Evolutionary conservation across 2,888 invertebrate genomes (phyloP).

Genomic region (Sphinx pinastri): DNA sequence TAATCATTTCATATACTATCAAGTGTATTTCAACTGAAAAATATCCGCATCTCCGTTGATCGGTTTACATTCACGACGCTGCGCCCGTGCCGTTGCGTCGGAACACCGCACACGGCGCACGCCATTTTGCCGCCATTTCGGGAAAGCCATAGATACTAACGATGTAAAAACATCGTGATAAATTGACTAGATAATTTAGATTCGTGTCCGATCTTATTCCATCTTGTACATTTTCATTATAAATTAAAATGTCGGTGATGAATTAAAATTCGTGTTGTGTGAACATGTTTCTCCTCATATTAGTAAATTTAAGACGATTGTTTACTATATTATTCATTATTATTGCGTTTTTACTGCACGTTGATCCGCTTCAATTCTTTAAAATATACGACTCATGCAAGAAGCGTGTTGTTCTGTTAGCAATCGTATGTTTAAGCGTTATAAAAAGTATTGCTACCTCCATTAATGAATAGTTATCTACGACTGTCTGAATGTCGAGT

Average conservation of each 20-base stretch:
- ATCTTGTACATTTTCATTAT: slow-evolving; percentile 12
- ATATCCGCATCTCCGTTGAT: not conserved
- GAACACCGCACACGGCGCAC: not conserved
- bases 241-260: slow-evolving; percentile 8
- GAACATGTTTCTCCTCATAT: not conserved
- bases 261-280: slow-evolving; percentile 4
- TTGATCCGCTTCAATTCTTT: not conserved
- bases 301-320: not conserved
- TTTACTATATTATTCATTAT: not conserved
- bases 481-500: too few species aligned
- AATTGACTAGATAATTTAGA: slow-evolving; percentile 13
- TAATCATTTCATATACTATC: not conserved
- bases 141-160: slow-evolving; percentile 18
- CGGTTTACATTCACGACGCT: not conserved
- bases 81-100: not conserved
- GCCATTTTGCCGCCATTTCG: slow-evolving; percentile 13
- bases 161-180: slow-evolving; percentile 8
- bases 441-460: too few species aligned
- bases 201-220: slow-evolving; percentile 2
- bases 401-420: too few species aligned
- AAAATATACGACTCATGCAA: not conserved
- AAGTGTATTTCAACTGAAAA: not conserved
- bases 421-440: too few species aligned
- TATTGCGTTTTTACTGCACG: not conserved
- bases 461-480: too few species aligned